These are phyloP conservation scores for Probosciger aterrimus DNA, from an alignment of 2,113 vertebrate genomes.

Conservation along the genomic window DNA sequence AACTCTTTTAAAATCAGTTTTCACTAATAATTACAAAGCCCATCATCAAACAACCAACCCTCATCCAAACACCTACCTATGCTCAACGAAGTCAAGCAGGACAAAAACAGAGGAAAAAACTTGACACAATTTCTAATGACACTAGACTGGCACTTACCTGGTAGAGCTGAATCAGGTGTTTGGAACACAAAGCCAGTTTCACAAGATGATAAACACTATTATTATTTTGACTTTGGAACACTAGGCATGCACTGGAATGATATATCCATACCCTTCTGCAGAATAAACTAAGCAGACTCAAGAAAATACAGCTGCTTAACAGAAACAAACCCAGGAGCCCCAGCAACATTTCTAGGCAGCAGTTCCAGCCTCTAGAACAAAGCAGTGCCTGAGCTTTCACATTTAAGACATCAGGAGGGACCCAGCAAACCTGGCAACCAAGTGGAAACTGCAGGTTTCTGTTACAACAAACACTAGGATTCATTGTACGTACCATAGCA, in stretches of 20 bases:
- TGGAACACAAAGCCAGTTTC: neutral
- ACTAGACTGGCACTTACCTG: neutral
- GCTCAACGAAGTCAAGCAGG: neutral
- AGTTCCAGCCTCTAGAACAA: neutral
- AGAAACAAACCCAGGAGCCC: neutral
- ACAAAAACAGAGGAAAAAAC: neutral
- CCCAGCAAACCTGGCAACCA: neutral
- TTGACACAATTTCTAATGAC: neutral
- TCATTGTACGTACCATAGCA: neutral
- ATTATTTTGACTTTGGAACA: neutral
- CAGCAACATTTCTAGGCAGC: neutral
- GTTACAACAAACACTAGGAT: neutral
- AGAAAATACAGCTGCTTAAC: neutral
- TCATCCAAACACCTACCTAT: neutral
- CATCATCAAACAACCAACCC: neutral
- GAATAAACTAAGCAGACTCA: neutral
- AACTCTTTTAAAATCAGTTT: neutral
- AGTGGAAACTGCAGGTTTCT: conserved; percentile 5
- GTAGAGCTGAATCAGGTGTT: neutral
- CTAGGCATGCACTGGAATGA: neutral
- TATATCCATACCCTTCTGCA: neutral
- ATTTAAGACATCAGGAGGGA: neutral
- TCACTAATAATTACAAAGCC: neutral
- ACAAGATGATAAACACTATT: neutral
- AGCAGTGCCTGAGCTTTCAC: neutral